These are phyloP conservation scores for Macquaria ambigua DNA, from an alignment of 2,113 vertebrate species.

Conservation along the genomic window DNA sequence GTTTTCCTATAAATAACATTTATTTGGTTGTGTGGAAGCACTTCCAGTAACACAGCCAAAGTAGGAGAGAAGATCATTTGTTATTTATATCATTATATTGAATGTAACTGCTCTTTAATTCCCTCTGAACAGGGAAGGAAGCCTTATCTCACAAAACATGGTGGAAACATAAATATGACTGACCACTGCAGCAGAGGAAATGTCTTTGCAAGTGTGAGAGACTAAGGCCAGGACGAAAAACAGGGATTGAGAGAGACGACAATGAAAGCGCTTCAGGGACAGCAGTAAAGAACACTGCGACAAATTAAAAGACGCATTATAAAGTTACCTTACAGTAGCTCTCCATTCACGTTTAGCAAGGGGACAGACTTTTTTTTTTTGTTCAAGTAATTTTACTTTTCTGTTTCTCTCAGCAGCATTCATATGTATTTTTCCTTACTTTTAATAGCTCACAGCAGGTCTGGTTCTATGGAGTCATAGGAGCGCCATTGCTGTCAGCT, in stretches of 20 bases:
- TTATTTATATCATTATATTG: conserved; percentile 6
- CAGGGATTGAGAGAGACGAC: background rate
- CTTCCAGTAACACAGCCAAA: conserved; percentile 9
- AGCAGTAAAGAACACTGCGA: background rate
- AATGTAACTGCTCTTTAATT: conserved; percentile 37
- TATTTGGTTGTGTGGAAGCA: background rate
- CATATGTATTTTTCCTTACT: background rate
- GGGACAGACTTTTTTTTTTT: background rate
- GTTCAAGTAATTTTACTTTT: background rate
- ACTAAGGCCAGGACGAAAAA: background rate
- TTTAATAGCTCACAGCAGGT: background rate
- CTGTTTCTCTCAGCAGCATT: background rate
- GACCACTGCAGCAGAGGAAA: background rate
- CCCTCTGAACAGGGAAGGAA: background rate
- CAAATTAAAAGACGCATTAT: background rate
- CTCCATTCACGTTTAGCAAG: background rate
- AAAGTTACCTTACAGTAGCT: background rate
- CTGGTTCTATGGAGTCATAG: background rate
- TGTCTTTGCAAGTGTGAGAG: background rate
- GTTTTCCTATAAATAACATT: conserved; percentile 28
- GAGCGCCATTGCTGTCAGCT: no score
- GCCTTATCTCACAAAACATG: background rate
- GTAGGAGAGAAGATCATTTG: conserved; percentile 14
- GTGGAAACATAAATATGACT: no score
- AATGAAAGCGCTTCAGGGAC: background rate